Base-by-base conservation (phyloP, 2,888 invertebrate genomes). In the Andrena minutula region DNA sequence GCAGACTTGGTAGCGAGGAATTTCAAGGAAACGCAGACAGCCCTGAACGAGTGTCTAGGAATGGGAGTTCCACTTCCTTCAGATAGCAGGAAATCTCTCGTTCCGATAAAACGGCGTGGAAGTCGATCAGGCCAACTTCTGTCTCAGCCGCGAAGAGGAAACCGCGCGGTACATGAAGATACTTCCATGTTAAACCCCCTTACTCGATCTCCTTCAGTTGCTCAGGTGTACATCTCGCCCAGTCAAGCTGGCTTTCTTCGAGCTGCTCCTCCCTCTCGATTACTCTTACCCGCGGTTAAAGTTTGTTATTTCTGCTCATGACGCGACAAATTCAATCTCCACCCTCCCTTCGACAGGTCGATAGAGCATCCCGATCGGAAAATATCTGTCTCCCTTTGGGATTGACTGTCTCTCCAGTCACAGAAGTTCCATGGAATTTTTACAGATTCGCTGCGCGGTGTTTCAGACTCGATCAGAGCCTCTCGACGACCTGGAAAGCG, bases 271-370 rank as follows among this genome's bases (percentile, higher is more conserved):
- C 63, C 65, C 41, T 61, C 71, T 71, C 75, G 78, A 85, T 79
- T 85, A 85, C 88, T 89, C 87, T 90, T 87, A 88, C 89, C 89
- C 85, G 82, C 68, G 71, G 77, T 61, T 68, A 85, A 89, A 89
- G 86, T 90, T 90, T 82, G 84, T 85, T 89, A 88, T 87, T 84
- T 84, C 83, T 77, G 66, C 72, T 56, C 71, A 83, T 81, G 87
- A 88, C 74, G 79, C 81, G 84, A 89, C 88, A 89, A 90, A 91
- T 89, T 87, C 85, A 86, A 88, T 89, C 82, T 66, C 41, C 1
- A 32, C 58, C 26, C 10, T 1, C 20, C 41, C 26, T 47, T 35
- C 49, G 12, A 32, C 16, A 20, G n/a, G n/a, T n/a, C 30, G 65
- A 30, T 60, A 30, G 41, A 71, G 71, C 47, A 53, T 71, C 26